Percentiles rank a stretch among this genome's conserved stretches.
phyloP scores from a whole-genome alignment of 2,113 vertebrate genomes.

The Mirza zaza region DNA sequence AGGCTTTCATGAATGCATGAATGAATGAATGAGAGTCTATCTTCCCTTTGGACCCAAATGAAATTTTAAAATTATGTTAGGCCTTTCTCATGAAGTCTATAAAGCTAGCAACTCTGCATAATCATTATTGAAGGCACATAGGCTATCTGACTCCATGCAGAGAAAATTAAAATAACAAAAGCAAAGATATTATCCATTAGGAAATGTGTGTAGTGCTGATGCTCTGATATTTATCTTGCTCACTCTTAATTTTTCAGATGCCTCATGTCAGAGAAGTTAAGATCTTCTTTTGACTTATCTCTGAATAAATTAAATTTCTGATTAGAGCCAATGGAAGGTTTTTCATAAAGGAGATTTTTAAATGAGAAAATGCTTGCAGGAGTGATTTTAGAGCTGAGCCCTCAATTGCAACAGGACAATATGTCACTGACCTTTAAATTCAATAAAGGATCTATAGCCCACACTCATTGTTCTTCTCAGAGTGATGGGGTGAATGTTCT shows the following conservation, averaged over 20 bases:
- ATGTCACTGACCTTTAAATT: slow-evolving; percentile 34
- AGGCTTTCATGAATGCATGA: not conserved
- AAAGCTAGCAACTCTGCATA: slow-evolving; percentile 27
- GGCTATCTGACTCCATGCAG: slow-evolving; percentile 67
- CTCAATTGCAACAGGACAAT: not conserved
- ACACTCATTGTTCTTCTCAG: not conserved
- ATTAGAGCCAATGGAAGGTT: slow-evolving; percentile 47
- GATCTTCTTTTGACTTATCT: slow-evolving; percentile 72
- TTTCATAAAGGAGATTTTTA: slow-evolving; percentile 54
- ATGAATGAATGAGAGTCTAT: not conserved
- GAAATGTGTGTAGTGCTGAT: slow-evolving; percentile 69
- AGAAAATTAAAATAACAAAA: slow-evolving; percentile 80
- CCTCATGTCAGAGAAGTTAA: slow-evolving; percentile 69
- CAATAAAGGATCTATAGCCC: not conserved
- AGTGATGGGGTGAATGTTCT: not conserved
- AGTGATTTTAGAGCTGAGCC: slow-evolving; percentile 34
- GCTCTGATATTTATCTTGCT: slow-evolving; percentile 77
- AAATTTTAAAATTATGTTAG: slow-evolving; percentile 54
- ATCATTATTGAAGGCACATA: slow-evolving; percentile 68
- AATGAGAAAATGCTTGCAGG: slow-evolving; percentile 53
- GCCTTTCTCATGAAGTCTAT: slow-evolving; percentile 8
- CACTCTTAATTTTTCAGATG: slow-evolving; percentile 77
- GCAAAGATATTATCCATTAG: slow-evolving; percentile 76
- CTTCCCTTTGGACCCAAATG: not conserved
- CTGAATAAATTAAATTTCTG: slow-evolving; percentile 74